These are phyloP conservation scores for Platorchestia sp. DNA, from an alignment of 1,140 invertebrate genomes.

Conservation along the genomic window DNA sequence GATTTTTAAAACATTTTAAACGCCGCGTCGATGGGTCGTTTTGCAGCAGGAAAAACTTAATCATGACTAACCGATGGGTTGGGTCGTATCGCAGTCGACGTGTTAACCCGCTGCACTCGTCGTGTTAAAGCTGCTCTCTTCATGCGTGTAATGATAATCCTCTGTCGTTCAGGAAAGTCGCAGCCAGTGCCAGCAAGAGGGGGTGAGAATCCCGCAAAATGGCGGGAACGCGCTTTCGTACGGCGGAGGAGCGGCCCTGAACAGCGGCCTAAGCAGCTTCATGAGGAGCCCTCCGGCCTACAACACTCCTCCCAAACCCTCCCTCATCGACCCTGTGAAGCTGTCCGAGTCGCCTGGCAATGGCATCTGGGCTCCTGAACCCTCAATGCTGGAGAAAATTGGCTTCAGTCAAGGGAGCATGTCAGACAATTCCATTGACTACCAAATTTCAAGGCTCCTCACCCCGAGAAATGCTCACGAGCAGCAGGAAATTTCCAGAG, in stretches of 20 bases:
- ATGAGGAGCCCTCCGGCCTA: neutral
- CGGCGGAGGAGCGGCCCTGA: neutral
- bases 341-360: slow-evolving; percentile 40
- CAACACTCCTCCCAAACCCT: slow-evolving; percentile 40
- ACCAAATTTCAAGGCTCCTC: neutral
- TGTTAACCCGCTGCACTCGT: too few species aligned
- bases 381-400: slow-evolving; percentile 18
- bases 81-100: too few species aligned
- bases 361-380: slow-evolving; percentile 37
- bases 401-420: neutral
- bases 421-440: neutral
- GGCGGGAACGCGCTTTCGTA: neutral
- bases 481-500: neutral
- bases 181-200: neutral
- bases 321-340: slow-evolving; percentile 30
- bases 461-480: neutral
- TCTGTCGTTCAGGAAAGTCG: neutral
- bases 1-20: too few species aligned
- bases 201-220: neutral
- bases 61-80: too few species aligned
- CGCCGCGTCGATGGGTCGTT: too few species aligned
- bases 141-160: neutral
- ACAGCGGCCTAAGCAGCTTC: neutral
- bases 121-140: neutral
- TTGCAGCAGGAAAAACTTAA: too few species aligned